These are phyloP conservation scores for Glaucidium brasilianum DNA, from an alignment of 2,113 vertebrate species.

Conservation along the genomic window DNA sequence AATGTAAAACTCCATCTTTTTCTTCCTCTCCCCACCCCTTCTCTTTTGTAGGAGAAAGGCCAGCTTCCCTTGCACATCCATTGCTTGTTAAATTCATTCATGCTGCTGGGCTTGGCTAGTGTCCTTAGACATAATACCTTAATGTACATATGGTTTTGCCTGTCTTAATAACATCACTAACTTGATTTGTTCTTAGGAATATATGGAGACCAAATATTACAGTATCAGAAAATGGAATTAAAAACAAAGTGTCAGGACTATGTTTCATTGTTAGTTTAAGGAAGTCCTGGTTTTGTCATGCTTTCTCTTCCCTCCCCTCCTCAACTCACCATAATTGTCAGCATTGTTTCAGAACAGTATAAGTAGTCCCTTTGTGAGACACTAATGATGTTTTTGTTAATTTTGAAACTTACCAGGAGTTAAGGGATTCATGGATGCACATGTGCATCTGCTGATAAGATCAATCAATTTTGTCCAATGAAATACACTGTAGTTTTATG, in stretches of 20 bases:
- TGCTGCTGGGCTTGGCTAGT: neutral
- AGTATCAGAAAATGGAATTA: conserved; percentile 2
- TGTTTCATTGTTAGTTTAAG: neutral
- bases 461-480: conserved; percentile 37
- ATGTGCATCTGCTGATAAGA: neutral
- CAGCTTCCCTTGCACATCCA: neutral
- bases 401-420: conserved; percentile 29
- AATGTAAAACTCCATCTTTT: neutral
- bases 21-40: neutral
- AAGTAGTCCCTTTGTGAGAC: neutral
- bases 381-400: conserved; percentile 8
- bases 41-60: neutral
- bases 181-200: neutral
- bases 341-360: neutral
- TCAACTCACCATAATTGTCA: neutral
- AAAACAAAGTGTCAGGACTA: neutral
- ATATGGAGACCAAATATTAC: neutral
- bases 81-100: neutral
- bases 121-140: neutral
- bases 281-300: neutral
- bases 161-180: neutral
- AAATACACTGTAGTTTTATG: conserved; percentile 50
- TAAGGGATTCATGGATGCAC: neutral
- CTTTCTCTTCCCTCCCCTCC: neutral
- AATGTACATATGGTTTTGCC: neutral